A percentile compares a stretch with the other conserved stretches of the same genome.
phyloP scores from a whole-genome alignment of 2,888 invertebrate genomes.

The Spodoptera littoralis region DNA sequence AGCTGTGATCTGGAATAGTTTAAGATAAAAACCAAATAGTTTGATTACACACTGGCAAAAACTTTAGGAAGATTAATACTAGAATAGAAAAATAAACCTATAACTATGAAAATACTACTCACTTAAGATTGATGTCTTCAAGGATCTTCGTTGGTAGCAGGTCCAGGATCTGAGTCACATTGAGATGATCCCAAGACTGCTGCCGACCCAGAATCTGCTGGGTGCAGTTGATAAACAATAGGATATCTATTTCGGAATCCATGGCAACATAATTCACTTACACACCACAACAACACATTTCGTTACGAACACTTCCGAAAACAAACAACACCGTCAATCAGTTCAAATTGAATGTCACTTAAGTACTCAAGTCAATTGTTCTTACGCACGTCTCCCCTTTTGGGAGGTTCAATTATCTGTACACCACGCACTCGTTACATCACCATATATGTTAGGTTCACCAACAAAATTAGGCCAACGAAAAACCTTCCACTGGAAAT shows the following conservation, averaged over 20 bases:
- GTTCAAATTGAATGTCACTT: constrained; percentile 19
- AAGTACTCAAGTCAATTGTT: not conserved
- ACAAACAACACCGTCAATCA: constrained; percentile 2
- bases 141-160: constrained; percentile 77
- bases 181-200: constrained; percentile 76
- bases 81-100: too few species aligned
- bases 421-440: constrained; percentile 8
- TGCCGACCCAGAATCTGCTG: constrained; percentile 78
- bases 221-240: constrained; percentile 84
- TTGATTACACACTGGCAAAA: too few species aligned
- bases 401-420: constrained; percentile 17
- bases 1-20: too few species aligned
- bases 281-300: constrained; percentile 44
- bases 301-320: not conserved
- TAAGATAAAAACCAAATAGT: too few species aligned
- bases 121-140: constrained; percentile 83
- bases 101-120: constrained; percentile 57
- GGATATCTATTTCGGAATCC: constrained; percentile 81
- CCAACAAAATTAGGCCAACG: constrained; percentile 19
- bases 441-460: constrained; percentile 8
- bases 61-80: too few species aligned
- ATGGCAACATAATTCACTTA: constrained; percentile 68
- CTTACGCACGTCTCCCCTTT: constrained; percentile 1
- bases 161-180: constrained; percentile 81
- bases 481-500: constrained; percentile 16